These are phyloP conservation scores for Sinocyclocheilus anophthalmus DNA, from an alignment of 2,113 vertebrate species.

Conservation along the genomic window DNA sequence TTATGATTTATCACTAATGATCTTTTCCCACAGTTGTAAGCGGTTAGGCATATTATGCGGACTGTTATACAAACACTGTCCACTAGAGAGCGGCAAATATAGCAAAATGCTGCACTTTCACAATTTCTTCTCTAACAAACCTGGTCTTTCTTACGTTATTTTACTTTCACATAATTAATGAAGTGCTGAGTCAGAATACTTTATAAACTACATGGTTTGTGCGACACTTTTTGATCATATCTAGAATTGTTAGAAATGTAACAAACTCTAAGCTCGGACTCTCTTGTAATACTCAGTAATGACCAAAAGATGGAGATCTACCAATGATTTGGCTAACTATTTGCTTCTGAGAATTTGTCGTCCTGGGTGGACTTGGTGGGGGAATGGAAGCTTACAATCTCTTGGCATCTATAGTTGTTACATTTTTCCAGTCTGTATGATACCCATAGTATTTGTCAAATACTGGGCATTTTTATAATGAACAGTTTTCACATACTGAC, in stretches of 20 bases:
- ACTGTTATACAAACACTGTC: neutral
- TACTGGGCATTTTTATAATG: neutral
- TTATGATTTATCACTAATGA: neutral
- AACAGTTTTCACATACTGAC: neutral
- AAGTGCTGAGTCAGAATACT: neutral
- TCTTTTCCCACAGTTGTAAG: neutral
- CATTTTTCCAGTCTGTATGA: neutral
- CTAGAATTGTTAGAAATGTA: neutral
- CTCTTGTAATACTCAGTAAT: neutral
- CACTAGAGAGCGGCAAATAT: constrained; percentile 34
- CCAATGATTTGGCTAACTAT: neutral
- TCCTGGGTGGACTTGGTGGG: too few species aligned
- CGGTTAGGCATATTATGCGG: neutral
- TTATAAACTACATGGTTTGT: neutral
- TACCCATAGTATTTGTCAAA: neutral
- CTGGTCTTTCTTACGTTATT: neutral
- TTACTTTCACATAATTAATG: neutral
- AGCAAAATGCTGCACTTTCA: neutral
- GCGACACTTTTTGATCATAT: neutral
- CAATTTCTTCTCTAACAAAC: neutral
- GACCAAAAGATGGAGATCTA: constrained; percentile 16
- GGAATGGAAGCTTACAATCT: neutral
- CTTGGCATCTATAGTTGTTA: neutral
- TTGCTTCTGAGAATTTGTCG: neutral
- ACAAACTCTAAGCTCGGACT: neutral